A percentile compares a stretch with the other conserved stretches of the same genome.
Evolutionary conservation across 2,797 vertebrate genomes (phyloP).

Genomic region (Lepilemur ruficaudatus): DNA sequence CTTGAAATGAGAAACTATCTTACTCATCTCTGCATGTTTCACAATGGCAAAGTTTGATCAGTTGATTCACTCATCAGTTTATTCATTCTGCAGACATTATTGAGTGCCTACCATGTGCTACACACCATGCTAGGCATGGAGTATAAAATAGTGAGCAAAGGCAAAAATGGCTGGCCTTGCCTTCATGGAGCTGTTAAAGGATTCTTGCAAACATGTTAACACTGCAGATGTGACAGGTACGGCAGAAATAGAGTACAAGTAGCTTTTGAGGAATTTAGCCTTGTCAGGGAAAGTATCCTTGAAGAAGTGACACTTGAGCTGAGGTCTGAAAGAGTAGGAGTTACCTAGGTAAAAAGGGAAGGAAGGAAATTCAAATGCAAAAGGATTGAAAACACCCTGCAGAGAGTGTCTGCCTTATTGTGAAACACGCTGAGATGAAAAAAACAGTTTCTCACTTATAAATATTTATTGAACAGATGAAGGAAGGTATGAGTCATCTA

Average conservation of each 20-base stretch:
- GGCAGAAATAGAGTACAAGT: not conserved
- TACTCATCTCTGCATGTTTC: not conserved
- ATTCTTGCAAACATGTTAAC: not conserved
- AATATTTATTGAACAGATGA: accelerated
- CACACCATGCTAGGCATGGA: not conserved
- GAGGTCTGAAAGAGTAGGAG: not conserved
- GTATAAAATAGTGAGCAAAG: not conserved
- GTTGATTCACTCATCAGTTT: not conserved
- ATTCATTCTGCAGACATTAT: not conserved
- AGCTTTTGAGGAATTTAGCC: not conserved
- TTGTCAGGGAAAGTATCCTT: not conserved
- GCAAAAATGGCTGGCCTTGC: not conserved
- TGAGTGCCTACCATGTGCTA: not conserved
- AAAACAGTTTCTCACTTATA: not conserved
- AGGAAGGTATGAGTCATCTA: no score
- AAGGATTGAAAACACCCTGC: not conserved
- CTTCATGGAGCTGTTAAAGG: not conserved
- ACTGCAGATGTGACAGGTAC: not conserved
- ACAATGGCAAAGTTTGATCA: not conserved
- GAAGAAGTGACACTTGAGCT: not conserved
- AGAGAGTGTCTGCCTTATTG: not conserved
- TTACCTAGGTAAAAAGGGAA: not conserved
- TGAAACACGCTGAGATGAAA: not conserved
- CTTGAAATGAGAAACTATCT: not conserved
- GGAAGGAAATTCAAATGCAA: not conserved